phyloP scores from a whole-genome alignment of 92 coral and sea anemone species.

The Diadumene lineata region DNA sequence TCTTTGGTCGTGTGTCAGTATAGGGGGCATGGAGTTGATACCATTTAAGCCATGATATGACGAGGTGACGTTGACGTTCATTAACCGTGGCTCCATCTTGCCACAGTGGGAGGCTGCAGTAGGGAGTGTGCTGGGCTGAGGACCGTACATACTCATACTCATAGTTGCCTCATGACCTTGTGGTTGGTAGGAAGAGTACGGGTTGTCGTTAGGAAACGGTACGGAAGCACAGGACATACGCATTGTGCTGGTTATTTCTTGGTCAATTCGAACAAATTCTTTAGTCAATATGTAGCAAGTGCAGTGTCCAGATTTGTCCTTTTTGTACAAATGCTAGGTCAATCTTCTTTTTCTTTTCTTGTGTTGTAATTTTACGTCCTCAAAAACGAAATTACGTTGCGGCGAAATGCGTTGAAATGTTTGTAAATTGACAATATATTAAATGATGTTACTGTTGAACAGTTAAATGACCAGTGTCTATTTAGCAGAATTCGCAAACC shows the following conservation, averaged over 20 bases:
- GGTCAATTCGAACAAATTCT: too few relatives aligned
- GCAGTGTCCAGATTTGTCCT: too few relatives aligned
- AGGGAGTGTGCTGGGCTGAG: constrained; percentile 58
- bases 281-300: too few relatives aligned
- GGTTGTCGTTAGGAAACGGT: constrained; percentile 53
- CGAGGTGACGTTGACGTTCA: constrained; percentile 57
- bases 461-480: too few relatives aligned
- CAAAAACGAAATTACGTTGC: too few relatives aligned
- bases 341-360: too few relatives aligned
- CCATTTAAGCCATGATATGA: constrained; percentile 54
- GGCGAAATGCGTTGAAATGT: too few relatives aligned
- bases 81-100: constrained; percentile 69
- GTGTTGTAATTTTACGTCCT: too few relatives aligned
- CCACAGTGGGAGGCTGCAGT: constrained; percentile 65
- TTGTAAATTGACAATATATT: too few relatives aligned
- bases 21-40: constrained; percentile 47
- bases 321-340: too few relatives aligned
- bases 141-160: constrained; percentile 55
- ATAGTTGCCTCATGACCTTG: constrained; percentile 57
- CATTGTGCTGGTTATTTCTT: constrained; percentile 11
- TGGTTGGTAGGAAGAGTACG: constrained; percentile 68
- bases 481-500: too few relatives aligned
- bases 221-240: constrained; percentile 60
- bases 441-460: too few relatives aligned
- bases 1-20: constrained; percentile 54